Conservation (phyloP, 2,113 vertebrate genomes). For the Alosa alosa region DNA sequence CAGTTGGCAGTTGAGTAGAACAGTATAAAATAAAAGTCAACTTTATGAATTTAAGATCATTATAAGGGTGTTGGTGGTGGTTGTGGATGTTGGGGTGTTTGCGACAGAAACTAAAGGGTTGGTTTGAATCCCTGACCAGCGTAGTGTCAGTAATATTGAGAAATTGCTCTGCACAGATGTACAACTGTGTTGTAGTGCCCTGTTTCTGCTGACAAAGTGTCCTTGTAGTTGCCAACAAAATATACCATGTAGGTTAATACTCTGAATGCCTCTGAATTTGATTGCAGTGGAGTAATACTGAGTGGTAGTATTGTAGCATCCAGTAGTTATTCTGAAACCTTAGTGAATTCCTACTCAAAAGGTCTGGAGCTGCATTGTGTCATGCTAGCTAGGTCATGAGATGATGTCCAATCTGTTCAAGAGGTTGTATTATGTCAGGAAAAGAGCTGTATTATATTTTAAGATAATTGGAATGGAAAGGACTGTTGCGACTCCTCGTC, state of each 20-base stretch:
- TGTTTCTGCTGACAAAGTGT: background rate
- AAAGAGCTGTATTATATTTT: background rate
- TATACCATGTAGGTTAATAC: background rate
- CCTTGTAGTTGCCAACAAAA: background rate
- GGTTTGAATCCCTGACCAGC: background rate
- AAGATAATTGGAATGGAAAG: background rate
- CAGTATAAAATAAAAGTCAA: background rate
- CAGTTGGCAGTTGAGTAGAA: background rate
- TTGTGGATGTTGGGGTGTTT: background rate
- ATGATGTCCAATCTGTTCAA: background rate
- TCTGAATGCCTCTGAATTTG: background rate
- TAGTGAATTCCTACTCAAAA: background rate
- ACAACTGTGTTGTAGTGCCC: background rate
- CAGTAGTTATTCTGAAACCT: background rate
- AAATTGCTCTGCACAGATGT: background rate
- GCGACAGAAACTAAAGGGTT: background rate
- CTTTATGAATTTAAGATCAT: background rate
- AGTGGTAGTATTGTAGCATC: background rate
- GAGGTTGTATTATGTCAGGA: background rate
- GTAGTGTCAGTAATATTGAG: too few relatives aligned
- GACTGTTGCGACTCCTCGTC: background rate
- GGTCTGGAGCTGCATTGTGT: background rate
- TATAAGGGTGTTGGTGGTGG: background rate
- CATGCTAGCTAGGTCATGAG: background rate
- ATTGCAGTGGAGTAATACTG: background rate